Evolutionary conservation across 1,140 invertebrate genomes (phyloP).

Genomic region (Calycopis cecrops): DNA sequence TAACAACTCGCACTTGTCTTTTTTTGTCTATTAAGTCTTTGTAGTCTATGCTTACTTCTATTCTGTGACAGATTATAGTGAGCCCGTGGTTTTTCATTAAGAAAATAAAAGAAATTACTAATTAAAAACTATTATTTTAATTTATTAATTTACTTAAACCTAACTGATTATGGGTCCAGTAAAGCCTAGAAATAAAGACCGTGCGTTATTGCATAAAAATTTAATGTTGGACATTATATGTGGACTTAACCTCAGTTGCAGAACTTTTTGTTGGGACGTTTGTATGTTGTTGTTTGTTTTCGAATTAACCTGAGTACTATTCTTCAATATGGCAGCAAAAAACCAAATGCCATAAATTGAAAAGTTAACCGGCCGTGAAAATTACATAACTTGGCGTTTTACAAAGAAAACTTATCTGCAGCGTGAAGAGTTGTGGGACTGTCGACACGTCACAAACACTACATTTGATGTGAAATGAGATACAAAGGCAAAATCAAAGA

Average conservation of each 20-base stretch:
- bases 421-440: constrained; percentile 20
- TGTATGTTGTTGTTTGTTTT: too few species aligned
- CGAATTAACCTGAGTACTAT: neutral
- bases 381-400: constrained; percentile 18
- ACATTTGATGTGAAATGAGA: neutral
- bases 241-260: neutral
- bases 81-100: too few species aligned
- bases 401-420: constrained; percentile 14
- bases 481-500: constrained; percentile 5
- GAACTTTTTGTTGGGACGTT: too few species aligned
- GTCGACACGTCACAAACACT: neutral
- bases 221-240: neutral
- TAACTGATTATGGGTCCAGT: neutral
- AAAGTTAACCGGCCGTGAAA: constrained; percentile 13
- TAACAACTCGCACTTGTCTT: too few species aligned
- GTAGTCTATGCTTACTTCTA: too few species aligned
- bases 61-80: too few species aligned
- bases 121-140: too few species aligned
- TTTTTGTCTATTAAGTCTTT: too few species aligned
- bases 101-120: too few species aligned
- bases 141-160: neutral
- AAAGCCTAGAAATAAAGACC: neutral
- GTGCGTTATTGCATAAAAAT: neutral
- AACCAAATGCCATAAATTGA: constrained; percentile 8
- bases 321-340: neutral